phyloP scores from a whole-genome alignment of 2,797 vertebrate species.

The Acrocephalus scirpaceus region DNA sequence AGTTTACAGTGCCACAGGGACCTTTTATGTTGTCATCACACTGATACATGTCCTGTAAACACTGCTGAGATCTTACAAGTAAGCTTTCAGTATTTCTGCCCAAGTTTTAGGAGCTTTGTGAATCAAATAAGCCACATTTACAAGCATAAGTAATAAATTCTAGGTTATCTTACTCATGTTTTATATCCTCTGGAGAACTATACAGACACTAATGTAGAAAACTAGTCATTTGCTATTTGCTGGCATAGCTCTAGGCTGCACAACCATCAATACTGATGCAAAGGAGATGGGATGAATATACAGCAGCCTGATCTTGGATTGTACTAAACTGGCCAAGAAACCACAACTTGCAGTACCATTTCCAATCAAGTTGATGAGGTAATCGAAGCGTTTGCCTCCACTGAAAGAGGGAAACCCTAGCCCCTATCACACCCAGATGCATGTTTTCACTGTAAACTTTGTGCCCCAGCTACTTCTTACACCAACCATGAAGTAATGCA shows the following conservation, averaged over 20 bases:
- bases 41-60: not conserved
- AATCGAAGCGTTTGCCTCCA: not conserved
- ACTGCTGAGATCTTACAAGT: not conserved
- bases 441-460: not conserved
- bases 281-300: not conserved
- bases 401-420: not conserved
- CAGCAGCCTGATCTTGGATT: not conserved
- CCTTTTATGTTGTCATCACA: not conserved
- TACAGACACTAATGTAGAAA: not conserved
- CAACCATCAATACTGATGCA: not conserved
- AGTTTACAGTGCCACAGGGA: not conserved
- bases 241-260: not conserved
- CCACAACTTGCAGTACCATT: not conserved
- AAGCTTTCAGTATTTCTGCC: not conserved
- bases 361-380: not conserved
- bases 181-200: not conserved
- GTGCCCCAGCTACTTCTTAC: not conserved
- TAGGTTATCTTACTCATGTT: not conserved
- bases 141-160: not conserved
- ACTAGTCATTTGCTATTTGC: not conserved
- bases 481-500: not conserved
- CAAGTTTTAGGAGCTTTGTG: not conserved
- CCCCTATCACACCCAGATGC: accelerated
- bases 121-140: not conserved
- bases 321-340: not conserved